Conservation (phyloP, 2,797 vertebrate genomes). For the Trichosurus vulpecula region DNA sequence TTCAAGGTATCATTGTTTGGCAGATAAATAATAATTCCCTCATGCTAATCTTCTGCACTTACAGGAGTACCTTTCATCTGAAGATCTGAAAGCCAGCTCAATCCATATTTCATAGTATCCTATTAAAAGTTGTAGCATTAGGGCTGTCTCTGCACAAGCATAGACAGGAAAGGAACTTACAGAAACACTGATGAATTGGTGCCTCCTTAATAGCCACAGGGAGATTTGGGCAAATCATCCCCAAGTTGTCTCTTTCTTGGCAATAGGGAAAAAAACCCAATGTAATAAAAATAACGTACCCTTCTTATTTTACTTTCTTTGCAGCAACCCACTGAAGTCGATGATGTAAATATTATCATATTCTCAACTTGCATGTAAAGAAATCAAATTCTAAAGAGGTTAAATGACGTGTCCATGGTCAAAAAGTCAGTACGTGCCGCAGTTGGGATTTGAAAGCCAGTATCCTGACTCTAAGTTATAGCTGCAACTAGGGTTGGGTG, state of each 20-base stretch:
- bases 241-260: background rate
- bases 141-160: background rate
- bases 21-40: slow-evolving; percentile 47
- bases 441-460: background rate
- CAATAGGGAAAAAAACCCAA: background rate
- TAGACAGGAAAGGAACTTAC: background rate
- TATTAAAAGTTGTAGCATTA: slow-evolving; percentile 1
- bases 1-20: slow-evolving; percentile 41
- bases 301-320: background rate
- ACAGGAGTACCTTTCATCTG: slow-evolving; percentile 17
- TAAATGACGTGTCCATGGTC: background rate
- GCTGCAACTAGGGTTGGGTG: background rate
- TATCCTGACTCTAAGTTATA: background rate
- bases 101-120: background rate
- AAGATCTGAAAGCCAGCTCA: slow-evolving; percentile 25
- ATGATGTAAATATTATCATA: background rate
- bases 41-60: background rate
- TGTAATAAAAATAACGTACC: background rate
- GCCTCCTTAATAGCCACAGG: background rate
- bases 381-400: background rate
- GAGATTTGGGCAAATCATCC: background rate
- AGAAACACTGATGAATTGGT: background rate
- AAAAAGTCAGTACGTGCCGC: background rate
- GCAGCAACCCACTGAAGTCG: background rate
- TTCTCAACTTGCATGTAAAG: background rate